Percentiles rank a stretch among this genome's conserved stretches.
Conservation (phyloP, 2,888 invertebrate species). For the Euzetes globulus region DNA sequence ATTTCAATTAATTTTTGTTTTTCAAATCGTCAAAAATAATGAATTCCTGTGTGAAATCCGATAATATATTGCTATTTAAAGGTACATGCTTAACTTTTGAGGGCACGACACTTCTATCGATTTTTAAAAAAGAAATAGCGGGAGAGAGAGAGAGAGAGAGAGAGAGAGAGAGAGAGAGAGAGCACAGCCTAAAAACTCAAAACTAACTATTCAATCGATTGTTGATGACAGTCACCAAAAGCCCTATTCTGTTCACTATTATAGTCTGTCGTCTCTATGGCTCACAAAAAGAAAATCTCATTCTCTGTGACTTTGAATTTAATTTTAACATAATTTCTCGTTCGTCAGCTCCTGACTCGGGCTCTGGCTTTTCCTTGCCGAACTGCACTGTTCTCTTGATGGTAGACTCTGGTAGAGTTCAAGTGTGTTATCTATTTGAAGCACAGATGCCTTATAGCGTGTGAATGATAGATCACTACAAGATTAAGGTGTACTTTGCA, state of each 20-base stretch:
- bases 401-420: slow-evolving; percentile 1
- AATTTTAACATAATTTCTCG: not conserved
- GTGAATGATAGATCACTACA: slow-evolving; percentile 18
- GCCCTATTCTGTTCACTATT: too few species aligned
- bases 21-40: too few species aligned
- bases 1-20: too few species aligned
- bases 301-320: not conserved
- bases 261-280: not conserved
- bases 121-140: not conserved
- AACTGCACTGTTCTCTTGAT: too few species aligned
- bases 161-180: not conserved
- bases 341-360: not conserved
- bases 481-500: slow-evolving; percentile 26
- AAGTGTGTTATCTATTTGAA: slow-evolving; percentile 15
- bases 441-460: slow-evolving; percentile 18
- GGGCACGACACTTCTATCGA: too few species aligned
- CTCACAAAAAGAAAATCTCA: not conserved
- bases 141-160: not conserved
- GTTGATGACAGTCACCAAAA: not conserved
- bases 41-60: too few species aligned
- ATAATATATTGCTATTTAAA: too few species aligned
- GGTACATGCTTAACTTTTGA: too few species aligned
- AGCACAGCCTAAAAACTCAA: not conserved
- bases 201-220: not conserved
- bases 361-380: not conserved